Evolutionary conservation across 2,797 vertebrate species (phyloP).

Genomic region (Pseudomugil tenellus): DNA sequence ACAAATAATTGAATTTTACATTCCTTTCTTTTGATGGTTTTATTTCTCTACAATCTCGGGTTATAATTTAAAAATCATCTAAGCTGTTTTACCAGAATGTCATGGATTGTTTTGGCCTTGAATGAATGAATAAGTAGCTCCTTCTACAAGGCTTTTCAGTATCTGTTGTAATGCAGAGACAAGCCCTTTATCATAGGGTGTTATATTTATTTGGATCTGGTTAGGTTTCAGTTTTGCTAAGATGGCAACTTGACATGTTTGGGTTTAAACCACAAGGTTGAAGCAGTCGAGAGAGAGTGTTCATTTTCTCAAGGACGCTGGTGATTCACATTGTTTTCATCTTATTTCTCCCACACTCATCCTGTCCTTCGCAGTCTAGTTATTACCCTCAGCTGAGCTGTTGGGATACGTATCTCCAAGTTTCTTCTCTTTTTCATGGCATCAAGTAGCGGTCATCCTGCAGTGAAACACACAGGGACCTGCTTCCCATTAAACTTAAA

Average conservation of each 20-base stretch:
- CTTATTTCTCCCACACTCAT: background rate
- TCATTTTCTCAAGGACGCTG: conserved; percentile 9
- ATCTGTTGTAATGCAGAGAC: background rate
- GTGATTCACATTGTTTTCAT: conserved; percentile 1
- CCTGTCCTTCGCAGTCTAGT: background rate
- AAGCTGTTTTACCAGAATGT: background rate
- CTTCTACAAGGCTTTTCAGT: conserved; percentile 12
- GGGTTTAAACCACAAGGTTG: conserved; percentile 33
- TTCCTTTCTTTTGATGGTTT: background rate
- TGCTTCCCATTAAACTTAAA: background rate
- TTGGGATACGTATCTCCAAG: background rate
- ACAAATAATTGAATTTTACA: background rate
- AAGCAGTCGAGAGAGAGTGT: conserved; percentile 1
- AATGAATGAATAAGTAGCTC: background rate
- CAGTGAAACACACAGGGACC: background rate
- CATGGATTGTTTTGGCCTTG: background rate
- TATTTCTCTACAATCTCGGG: background rate
- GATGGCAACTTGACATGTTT: conserved; percentile 28
- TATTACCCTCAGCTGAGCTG: background rate
- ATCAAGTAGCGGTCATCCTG: background rate
- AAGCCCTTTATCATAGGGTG: conserved; percentile 10
- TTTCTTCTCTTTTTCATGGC: background rate
- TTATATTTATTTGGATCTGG: conserved; percentile 33
- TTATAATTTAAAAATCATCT: background rate
- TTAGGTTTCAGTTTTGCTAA: conserved; percentile 15